Conservation (phyloP, 2,113 vertebrate species). For the Redunca redunca region DNA sequence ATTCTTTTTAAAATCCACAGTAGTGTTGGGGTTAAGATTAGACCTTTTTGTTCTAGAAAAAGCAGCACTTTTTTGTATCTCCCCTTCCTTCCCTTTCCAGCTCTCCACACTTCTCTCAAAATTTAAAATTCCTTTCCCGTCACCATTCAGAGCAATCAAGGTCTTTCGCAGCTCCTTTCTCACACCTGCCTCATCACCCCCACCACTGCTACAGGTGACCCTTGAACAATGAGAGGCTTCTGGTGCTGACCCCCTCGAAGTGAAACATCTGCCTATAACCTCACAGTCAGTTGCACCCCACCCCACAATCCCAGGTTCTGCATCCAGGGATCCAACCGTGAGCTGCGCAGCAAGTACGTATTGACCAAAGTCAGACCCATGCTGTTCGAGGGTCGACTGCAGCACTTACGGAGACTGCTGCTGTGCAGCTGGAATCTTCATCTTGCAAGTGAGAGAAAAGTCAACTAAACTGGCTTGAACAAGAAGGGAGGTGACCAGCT, state of each 20-base stretch:
- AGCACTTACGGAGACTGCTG: not conserved
- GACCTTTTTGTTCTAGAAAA: not conserved
- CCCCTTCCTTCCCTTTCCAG: not conserved
- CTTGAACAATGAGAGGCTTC: not conserved
- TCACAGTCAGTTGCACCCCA: not conserved
- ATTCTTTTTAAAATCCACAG: not conserved
- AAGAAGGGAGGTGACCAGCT: not conserved
- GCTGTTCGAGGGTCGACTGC: not conserved
- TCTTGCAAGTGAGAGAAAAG: not conserved
- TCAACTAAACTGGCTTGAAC: not conserved
- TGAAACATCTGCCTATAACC: not conserved
- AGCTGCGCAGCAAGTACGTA: rapidly evolving
- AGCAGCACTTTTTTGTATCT: not conserved
- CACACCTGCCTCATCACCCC: not conserved
- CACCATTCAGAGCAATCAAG: not conserved
- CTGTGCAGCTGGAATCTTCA: not conserved
- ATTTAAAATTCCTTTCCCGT: not conserved
- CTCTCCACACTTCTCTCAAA: not conserved
- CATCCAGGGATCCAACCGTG: not conserved
- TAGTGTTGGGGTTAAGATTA: not conserved
- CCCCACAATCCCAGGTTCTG: not conserved
- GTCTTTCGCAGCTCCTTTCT: not conserved
- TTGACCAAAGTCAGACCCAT: not conserved
- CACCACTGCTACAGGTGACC: not conserved
- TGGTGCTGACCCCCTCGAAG: not conserved